Conservation (phyloP, 2,888 invertebrate genomes). For the Eurytoma californica region DNA sequence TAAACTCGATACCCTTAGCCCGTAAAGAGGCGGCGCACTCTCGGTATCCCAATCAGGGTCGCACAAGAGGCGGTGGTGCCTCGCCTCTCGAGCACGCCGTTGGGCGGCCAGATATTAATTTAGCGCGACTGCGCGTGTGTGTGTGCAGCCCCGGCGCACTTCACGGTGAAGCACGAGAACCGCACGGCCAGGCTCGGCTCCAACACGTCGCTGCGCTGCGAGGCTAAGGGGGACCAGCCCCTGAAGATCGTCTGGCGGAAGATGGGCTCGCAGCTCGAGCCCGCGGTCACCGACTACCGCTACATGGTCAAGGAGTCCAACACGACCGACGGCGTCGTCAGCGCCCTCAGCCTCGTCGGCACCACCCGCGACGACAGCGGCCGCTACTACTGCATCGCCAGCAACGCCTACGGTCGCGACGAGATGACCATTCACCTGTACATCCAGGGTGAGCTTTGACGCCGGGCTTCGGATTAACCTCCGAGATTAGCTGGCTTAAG, state of each 20-base stretch:
- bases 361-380: slow-evolving; percentile 93
- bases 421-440: slow-evolving; percentile 93
- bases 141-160: slow-evolving; percentile 86
- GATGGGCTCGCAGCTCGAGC: slow-evolving; percentile 77
- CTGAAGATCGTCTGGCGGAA: slow-evolving; percentile 90
- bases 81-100: too few relatives aligned
- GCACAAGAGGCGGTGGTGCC: too few relatives aligned
- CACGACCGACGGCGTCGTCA: slow-evolving; percentile 82
- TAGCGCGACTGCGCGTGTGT: background rate
- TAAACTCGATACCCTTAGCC: too few relatives aligned
- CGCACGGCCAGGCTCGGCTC: slow-evolving; percentile 72
- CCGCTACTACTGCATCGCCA: slow-evolving; percentile 90
- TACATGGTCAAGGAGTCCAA: slow-evolving; percentile 71
- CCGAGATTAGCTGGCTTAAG: too few relatives aligned
- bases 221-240: slow-evolving; percentile 91
- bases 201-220: slow-evolving; percentile 82
- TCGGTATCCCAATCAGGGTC: too few relatives aligned
- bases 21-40: too few relatives aligned
- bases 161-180: slow-evolving; percentile 82
- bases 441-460: slow-evolving; percentile 83
- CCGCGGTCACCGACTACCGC: slow-evolving; percentile 71
- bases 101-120: too few relatives aligned
- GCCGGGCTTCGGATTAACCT: too few relatives aligned
- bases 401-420: slow-evolving; percentile 93
- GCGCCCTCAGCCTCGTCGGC: slow-evolving; percentile 89